phyloP scores from a whole-genome alignment of 1,140 invertebrate genomes.

The Drosophila persimilis region DNA sequence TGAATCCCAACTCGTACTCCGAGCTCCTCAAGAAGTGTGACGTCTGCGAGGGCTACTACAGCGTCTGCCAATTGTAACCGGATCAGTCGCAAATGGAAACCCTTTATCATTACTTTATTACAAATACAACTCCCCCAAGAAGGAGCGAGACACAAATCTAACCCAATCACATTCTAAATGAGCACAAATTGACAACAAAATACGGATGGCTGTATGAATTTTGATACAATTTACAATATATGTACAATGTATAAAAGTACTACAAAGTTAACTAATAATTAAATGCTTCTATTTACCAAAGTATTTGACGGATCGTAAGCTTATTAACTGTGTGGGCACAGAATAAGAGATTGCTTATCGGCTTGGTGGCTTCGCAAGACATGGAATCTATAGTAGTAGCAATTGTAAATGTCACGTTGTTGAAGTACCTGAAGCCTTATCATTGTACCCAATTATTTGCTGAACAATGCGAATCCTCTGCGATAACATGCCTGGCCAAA shows the following conservation, averaged over 20 bases:
- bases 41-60: constrained; percentile 43
- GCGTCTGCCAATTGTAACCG: constrained; percentile 24
- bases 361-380: too few species aligned
- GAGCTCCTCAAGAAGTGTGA: constrained; percentile 27
- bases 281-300: neutral
- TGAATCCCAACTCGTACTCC: constrained; percentile 54
- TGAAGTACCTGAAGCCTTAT: too few species aligned
- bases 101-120: neutral
- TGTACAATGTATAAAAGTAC: neutral
- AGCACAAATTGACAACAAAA: constrained; percentile 21
- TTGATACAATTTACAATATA: neutral
- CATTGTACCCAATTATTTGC: too few species aligned
- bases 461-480: too few species aligned
- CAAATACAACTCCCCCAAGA: neutral
- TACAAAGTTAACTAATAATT: neutral
- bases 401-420: too few species aligned
- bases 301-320: too few species aligned
- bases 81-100: neutral
- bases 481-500: too few species aligned
- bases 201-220: too few species aligned
- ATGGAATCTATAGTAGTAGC: too few species aligned
- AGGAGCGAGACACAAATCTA: neutral
- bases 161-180: constrained; percentile 1
- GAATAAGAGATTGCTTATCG: too few species aligned
- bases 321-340: too few species aligned